phyloP scores from a whole-genome alignment of 1,140 invertebrate genomes.

The Penaeus japonicus region DNA sequence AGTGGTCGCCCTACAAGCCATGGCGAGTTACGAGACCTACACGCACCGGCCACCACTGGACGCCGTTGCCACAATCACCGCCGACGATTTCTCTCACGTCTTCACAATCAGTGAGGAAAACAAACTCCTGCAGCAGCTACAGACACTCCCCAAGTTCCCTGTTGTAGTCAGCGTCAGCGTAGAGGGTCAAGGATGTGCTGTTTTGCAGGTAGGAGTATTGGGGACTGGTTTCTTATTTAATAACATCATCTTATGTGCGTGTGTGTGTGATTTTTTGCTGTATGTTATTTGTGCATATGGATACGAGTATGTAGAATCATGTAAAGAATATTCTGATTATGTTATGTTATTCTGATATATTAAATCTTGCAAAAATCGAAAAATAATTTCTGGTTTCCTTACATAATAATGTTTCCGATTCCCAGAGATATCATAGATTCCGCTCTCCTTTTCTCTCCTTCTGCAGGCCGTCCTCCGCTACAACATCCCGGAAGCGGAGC shows the following conservation, averaged over 20 bases:
- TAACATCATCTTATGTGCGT: too few relatives aligned
- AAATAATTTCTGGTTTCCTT: too few relatives aligned
- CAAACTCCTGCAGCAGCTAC: slow-evolving; percentile 25
- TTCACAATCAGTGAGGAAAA: slow-evolving; percentile 21
- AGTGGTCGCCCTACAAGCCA: slow-evolving; percentile 72
- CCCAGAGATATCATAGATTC: too few relatives aligned
- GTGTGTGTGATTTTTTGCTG: too few relatives aligned
- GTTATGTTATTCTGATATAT: too few relatives aligned
- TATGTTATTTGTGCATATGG: too few relatives aligned
- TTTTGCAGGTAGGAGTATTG: slow-evolving; percentile 29
- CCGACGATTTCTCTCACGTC: not conserved
- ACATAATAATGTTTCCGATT: too few relatives aligned
- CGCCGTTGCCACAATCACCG: not conserved
- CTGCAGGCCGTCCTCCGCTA: slow-evolving; percentile 24
- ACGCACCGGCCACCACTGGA: not conserved
- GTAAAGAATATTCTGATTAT: too few relatives aligned
- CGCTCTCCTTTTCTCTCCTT: not conserved
- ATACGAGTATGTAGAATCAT: too few relatives aligned
- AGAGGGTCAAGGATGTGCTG: slow-evolving; percentile 26
- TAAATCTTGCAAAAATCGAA: too few relatives aligned
- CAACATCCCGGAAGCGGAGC: slow-evolving; percentile 1
- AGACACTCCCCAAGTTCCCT: not conserved
- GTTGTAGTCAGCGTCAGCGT: slow-evolving; percentile 10
- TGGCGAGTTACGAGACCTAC: slow-evolving; percentile 63
- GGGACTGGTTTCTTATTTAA: not conserved